phyloP scores from a whole-genome alignment of 2,113 vertebrate genomes.

The Corythaixoides concolor region DNA sequence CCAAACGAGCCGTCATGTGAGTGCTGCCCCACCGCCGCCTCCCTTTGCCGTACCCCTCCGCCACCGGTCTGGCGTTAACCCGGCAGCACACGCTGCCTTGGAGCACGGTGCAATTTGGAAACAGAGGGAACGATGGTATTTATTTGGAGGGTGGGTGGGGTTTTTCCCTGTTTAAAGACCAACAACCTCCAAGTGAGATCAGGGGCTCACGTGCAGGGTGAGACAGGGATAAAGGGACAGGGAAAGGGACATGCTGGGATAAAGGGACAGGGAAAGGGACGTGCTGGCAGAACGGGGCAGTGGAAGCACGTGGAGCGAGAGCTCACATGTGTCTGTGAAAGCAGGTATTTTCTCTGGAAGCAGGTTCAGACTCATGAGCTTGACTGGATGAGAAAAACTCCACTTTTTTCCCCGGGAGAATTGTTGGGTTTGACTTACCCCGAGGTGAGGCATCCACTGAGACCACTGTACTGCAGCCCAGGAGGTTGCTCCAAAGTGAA shows the following conservation, averaged over 20 bases:
- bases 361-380: not conserved
- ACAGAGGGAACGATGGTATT: fast-evolving
- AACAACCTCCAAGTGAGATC: not conserved
- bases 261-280: not conserved
- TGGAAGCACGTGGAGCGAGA: fast-evolving
- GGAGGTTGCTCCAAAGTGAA: not conserved
- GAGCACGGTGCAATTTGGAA: not conserved
- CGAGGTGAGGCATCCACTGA: not conserved
- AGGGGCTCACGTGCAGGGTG: not conserved
- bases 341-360: not conserved
- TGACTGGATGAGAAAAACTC: not conserved
- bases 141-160: not conserved
- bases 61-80: fast-evolving
- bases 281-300: not conserved
- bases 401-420: not conserved
- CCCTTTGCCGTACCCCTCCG: not conserved
- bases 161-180: not conserved
- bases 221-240: not conserved
- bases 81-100: not conserved
- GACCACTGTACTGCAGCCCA: not conserved
- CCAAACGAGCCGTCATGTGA: not conserved
- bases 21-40: not conserved
- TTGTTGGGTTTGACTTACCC: not conserved
- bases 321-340: not conserved
- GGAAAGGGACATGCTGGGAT: not conserved